Base-by-base conservation (phyloP, 2,888 invertebrate species). In the Plebejus argus region DNA sequence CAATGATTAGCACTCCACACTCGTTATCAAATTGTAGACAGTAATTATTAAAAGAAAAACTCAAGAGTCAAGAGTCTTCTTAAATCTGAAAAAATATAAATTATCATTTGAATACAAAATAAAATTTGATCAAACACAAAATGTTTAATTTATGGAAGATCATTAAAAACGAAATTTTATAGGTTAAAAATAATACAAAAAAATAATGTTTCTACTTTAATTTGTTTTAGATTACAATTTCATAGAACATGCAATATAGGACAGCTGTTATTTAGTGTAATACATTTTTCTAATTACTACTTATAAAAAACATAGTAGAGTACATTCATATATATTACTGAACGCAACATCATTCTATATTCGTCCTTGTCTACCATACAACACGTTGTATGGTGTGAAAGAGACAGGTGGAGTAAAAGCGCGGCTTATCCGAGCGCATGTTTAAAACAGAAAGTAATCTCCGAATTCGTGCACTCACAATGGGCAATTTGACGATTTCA, bases 401-500 rank as follows among this genome's bases (percentile, higher is more conserved):
- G 79, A 81, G 79, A 81, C 15, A 20, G 6, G 28, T 15, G 28
- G 66, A 79, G 77, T 78, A 82, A 83, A 83, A 82, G 80, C 80
- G 79, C 79, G 80, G 81, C 81, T 84, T 85, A 86, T 85, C 83
- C 84, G 83, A 80, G 78, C 79, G 88, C 88, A 88, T 87, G 87
- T 87, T 82, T 86, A 87, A 90, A 91, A 90, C 91, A 89, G 91
- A 93, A 93, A 93, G 93, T 91, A 86, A 87, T 87, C 84, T 84
- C 90, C 88, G 86, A 92, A 92, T 90, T 89, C 90, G 91, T 90
- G 91, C 92, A 91, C 87, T 88, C 87, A 92, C 92, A 93, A 94
- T 93, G 89, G 90, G 85, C 90, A 93, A 92, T 92, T 93, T 91
- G 91, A 88, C 90, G 91, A 91, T 94, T 93, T 92, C 93, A 92